Percentiles rank a stretch among this genome's conserved stretches.
phyloP scores from a whole-genome alignment of 92 coral and sea anemone genomes.

The Montipora capitata region DNA sequence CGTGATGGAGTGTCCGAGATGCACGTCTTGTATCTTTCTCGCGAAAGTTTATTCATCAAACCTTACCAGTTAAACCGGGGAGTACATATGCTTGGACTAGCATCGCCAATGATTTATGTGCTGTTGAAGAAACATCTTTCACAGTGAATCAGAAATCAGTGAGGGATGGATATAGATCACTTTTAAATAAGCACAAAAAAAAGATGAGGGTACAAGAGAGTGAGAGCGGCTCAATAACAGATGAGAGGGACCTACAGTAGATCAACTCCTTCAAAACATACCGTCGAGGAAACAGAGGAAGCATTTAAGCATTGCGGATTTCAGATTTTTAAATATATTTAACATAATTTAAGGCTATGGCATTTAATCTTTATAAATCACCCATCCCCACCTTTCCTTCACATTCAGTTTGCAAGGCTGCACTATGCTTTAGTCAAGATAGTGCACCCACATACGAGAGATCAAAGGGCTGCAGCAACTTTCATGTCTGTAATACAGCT shows the following conservation, averaged over 20 bases:
- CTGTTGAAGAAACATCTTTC: too few relatives aligned
- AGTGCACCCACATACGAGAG: background rate
- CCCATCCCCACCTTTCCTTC: background rate
- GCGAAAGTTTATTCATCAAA: too few relatives aligned
- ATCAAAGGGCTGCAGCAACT: background rate
- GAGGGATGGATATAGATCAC: conserved; percentile 63
- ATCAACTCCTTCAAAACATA: conserved; percentile 65
- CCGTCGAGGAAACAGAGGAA: conserved; percentile 53
- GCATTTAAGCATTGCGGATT: background rate
- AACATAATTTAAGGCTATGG: background rate
- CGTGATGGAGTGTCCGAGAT: conserved; percentile 55
- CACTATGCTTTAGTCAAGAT: background rate
- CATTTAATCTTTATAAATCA: background rate
- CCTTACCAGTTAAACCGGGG: conserved; percentile 55
- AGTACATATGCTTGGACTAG: conserved; percentile 14
- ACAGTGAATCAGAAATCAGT: conserved; percentile 68
- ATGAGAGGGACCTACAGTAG: conserved; percentile 41
- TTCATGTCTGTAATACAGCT: background rate
- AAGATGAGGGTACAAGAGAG: conserved; percentile 62
- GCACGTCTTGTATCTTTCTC: too few relatives aligned
- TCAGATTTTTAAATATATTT: background rate
- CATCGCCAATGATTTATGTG: too few relatives aligned
- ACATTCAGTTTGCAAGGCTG: background rate
- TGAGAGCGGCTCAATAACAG: conserved; percentile 47
- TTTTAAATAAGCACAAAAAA: conserved; percentile 42